Base-by-base conservation (phyloP, 2,113 vertebrate species). In the Hylia prasina region DNA sequence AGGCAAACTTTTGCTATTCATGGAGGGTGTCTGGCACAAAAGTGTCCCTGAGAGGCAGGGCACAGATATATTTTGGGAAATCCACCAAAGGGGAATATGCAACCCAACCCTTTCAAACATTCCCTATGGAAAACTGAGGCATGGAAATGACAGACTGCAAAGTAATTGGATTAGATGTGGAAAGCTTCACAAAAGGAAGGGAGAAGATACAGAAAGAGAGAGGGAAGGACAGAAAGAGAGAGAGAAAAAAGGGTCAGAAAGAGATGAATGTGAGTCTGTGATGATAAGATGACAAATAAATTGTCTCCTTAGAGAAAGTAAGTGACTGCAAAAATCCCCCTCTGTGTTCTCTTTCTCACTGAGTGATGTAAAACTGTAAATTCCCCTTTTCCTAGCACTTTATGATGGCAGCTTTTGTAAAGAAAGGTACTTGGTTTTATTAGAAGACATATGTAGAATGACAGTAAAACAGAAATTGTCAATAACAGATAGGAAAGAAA, bases 1-100 rank as follows among this genome's bases (percentile, higher is more conserved):
- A 98, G 97, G 92, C 90, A 97, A 80, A 77, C 65, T 97, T 96
- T 79, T 92, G 82, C 94, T 96, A 42, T 54, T 96, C 94, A 56
- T 42, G 66, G 82, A 79, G 58, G 78, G 90, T 95, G 92, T 94
- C 93, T 97, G 95, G 85, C 90, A 97, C 69, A 96, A 88, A 90
- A 79, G 87, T 90, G 95, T 50, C 95, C 97, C 84, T 94, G 82
- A 89, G 96, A 94, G 94, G 93, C 91, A 89, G 50, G 87, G 88
- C 82, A 90, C 96, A 92, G 96, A 87, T 35, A 94, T 71, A 94
- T 90, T 96, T 94, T 64, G 85, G 94, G 89, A 96, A 86, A 51
- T 40, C 53, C 66, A 85, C 83, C 88, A 88, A 81, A 75, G 70
- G 72, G 97, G 92, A 95, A 92, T 39, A 10, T 3, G 27, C 58